Evolutionary conservation across 2,113 vertebrate species (phyloP), one percentile per base, ranked within the genome.

Genomic region (Eulacestoma nigropectus): DNA sequence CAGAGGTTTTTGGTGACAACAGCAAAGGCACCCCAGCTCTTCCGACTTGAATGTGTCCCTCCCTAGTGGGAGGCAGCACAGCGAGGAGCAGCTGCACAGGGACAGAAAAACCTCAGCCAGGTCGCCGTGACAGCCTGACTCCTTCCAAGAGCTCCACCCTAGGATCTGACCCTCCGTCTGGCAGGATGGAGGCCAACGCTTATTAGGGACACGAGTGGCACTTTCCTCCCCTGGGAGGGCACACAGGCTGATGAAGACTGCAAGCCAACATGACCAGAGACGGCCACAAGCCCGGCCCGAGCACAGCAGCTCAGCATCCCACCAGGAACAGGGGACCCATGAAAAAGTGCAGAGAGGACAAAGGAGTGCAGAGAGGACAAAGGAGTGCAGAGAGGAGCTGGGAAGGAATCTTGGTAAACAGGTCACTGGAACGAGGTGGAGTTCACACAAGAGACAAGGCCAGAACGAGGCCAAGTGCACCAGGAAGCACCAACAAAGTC

Each of bases 201-300:
- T 44, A n/a, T 9, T 39, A 59, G 62, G 53, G 26, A 56, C 3
- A 1, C 12, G 18, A n/a, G 21, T 19, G 52, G n/a, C 49, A 53
- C 2, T 0, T 30, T n/a, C 9, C 35, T n/a, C 26, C 5, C 0
- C 20, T 1, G 0, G 29, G 33, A 42, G 56, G 30, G 21, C 23
- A 49, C 7, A 2, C 3, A 3, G 56, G 47, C 10, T 3, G 3
- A 32, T 35, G 22, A 70, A 59, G 22, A 53, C 11, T 37, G 33
- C 2, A 4, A 72, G 56, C 20, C 32, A 83, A 41, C 8, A 11
- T 0, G 5, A 49, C 7, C 19, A 59, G 37, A 50, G 30, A 46
- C 0, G 0, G 55, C 27, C 1, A 0, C 37, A 52, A 52, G 13
- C 30, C 68, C 2, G 1, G 47, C 11, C 33, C 9, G 7, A 32